Conservation (phyloP, 2,888 invertebrate species). For the Mythimna lalbum region DNA sequence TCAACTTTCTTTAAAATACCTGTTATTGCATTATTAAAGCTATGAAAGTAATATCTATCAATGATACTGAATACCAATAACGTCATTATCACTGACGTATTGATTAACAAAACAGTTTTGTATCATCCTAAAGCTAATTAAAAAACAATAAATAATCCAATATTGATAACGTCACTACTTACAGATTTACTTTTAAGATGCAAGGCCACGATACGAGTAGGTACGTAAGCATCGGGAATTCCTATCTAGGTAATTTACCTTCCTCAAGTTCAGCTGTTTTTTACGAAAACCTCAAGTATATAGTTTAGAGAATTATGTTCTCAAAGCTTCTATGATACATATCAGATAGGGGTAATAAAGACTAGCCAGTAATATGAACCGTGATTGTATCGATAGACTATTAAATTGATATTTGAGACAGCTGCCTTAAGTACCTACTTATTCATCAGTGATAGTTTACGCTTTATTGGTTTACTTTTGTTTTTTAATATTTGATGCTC, state of each 20-base stretch:
- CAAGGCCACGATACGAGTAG: slow-evolving; percentile 30
- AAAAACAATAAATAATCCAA: slow-evolving; percentile 30
- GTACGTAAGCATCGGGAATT: slow-evolving; percentile 30
- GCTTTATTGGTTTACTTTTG: slow-evolving; percentile 14
- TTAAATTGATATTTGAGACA: slow-evolving; percentile 49
- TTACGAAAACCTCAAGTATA: slow-evolving; percentile 1
- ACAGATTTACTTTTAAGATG: slow-evolving; percentile 16
- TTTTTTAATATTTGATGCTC: slow-evolving; percentile 14
- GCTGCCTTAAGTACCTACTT: slow-evolving; percentile 2
- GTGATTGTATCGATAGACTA: slow-evolving; percentile 37
- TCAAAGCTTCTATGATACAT: slow-evolving; percentile 1
- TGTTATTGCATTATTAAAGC: background rate
- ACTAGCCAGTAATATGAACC: slow-evolving; percentile 17
- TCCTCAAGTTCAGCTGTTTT: slow-evolving; percentile 17
- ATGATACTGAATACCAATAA: background rate
- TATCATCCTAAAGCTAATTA: slow-evolving; percentile 21
- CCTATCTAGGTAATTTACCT: slow-evolving; percentile 25
- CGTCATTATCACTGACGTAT: background rate
- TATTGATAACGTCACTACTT: slow-evolving; percentile 32
- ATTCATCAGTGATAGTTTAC: slow-evolving; percentile 17
- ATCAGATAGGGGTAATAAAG: slow-evolving; percentile 20
- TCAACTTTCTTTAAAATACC: background rate
- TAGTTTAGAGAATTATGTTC: background rate
- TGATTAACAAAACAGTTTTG: slow-evolving; percentile 12
- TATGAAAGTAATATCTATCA: background rate